phyloP scores from a whole-genome alignment of 2,113 vertebrate genomes.

The Rhipidura dahli region DNA sequence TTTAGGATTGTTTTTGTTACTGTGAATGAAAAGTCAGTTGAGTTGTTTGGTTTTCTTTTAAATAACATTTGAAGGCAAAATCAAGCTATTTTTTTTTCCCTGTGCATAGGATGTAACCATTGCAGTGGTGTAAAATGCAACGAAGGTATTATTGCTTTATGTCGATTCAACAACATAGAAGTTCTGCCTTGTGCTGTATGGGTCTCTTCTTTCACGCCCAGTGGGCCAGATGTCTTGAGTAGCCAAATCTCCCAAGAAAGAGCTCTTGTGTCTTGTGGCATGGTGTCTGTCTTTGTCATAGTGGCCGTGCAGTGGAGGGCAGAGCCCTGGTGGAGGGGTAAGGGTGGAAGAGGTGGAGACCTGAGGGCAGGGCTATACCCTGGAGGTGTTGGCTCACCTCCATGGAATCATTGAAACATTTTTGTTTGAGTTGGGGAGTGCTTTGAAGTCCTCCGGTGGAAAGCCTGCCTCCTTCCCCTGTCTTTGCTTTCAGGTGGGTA shows the following conservation, averaged over 20 bases:
- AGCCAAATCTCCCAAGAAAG: neutral
- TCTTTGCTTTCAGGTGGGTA: neutral
- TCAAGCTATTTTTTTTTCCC: neutral
- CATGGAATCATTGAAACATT: accelerated
- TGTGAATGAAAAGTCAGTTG: neutral
- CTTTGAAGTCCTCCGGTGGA: neutral
- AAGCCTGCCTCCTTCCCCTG: neutral
- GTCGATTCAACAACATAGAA: neutral
- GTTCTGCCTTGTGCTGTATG: neutral
- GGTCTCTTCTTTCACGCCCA: neutral
- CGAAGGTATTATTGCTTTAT: neutral
- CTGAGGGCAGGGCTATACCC: neutral
- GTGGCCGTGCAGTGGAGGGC: neutral
- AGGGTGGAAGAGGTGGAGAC: neutral
- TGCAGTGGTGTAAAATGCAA: neutral
- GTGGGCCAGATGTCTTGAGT: neutral
- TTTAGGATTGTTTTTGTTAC: neutral
- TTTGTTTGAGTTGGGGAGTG: neutral
- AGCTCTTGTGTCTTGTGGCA: accelerated
- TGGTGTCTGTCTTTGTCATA: accelerated
- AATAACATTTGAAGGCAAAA: neutral
- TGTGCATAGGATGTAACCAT: neutral
- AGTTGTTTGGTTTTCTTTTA: neutral
- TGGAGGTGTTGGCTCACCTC: neutral
- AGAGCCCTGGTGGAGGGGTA: neutral